phyloP scores from a whole-genome alignment of 2,113 vertebrate species.

The Coptodon rendalli region DNA sequence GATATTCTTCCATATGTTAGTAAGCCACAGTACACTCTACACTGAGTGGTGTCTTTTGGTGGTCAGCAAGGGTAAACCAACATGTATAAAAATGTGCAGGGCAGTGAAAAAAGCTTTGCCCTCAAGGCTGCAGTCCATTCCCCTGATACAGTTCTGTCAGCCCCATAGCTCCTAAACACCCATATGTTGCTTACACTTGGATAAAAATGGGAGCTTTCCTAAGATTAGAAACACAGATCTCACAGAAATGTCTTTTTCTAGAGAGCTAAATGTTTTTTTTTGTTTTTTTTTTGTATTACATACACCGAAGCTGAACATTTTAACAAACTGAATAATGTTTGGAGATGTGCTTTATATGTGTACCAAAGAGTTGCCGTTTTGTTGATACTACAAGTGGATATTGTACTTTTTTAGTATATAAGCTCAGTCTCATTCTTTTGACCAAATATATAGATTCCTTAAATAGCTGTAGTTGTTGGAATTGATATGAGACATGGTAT shows the following conservation, averaged over 20 bases:
- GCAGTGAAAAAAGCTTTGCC: neutral
- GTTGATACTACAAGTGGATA: neutral
- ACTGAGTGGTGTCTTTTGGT: neutral
- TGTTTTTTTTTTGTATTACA: neutral
- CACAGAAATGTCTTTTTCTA: neutral
- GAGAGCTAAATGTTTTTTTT: neutral
- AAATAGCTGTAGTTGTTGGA: neutral
- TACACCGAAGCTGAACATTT: neutral
- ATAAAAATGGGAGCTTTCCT: neutral
- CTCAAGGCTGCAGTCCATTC: neutral
- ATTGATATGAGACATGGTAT: neutral
- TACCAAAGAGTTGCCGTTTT: neutral
- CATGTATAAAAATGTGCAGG: neutral
- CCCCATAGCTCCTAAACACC: slow-evolving; percentile 1
- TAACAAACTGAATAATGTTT: neutral
- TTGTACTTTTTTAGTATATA: neutral
- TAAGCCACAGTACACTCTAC: neutral
- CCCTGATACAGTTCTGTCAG: slow-evolving; percentile 1
- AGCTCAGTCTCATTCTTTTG: neutral
- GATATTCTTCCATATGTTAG: neutral
- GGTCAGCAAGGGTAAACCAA: neutral
- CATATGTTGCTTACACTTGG: slow-evolving; percentile 15
- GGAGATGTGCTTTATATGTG: neutral
- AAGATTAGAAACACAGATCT: neutral
- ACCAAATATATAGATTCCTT: neutral